Evolutionary conservation across 2,888 invertebrate species (phyloP).

Genomic region (Alcis repandata): DNA sequence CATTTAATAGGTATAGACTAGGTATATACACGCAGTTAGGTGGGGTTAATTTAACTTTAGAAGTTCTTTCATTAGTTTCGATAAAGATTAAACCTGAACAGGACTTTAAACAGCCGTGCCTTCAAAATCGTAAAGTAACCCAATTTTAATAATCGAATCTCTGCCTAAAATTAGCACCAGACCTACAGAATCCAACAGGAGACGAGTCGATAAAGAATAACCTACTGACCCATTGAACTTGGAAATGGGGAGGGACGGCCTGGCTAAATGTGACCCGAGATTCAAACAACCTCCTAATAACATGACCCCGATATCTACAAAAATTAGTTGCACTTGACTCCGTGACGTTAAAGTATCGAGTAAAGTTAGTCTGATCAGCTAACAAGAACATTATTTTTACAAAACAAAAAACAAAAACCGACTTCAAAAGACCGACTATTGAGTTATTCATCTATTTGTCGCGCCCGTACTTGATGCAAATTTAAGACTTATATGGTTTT

Average conservation of each 20-base stretch:
- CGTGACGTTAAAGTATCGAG: conserved; percentile 28
- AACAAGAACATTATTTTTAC: neutral
- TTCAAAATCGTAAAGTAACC: neutral
- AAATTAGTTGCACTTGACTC: conserved; percentile 31
- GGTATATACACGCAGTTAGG: too few relatives aligned
- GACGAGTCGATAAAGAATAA: conserved; percentile 13
- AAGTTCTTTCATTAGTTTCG: neutral
- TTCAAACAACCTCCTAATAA: conserved; percentile 10
- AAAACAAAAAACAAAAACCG: too few relatives aligned
- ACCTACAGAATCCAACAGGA: conserved; percentile 1
- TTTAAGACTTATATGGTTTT: too few relatives aligned
- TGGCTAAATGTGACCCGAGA: conserved; percentile 5
- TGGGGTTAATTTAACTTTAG: neutral
- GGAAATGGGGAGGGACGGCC: conserved; percentile 4
- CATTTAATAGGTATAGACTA: too few relatives aligned
- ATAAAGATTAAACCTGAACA: too few relatives aligned
- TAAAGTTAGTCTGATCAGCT: conserved; percentile 2
- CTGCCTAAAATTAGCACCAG: neutral
- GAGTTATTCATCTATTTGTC: too few relatives aligned
- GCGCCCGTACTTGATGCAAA: too few relatives aligned
- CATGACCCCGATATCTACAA: conserved; percentile 22
- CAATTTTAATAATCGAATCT: neutral
- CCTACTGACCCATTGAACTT: conserved; percentile 28
- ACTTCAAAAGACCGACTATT: too few relatives aligned
- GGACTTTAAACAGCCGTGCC: too few relatives aligned